These are phyloP conservation scores for Trichogramma dendrolimi DNA, from an alignment of 2,888 invertebrate species.

Conservation along the genomic window DNA sequence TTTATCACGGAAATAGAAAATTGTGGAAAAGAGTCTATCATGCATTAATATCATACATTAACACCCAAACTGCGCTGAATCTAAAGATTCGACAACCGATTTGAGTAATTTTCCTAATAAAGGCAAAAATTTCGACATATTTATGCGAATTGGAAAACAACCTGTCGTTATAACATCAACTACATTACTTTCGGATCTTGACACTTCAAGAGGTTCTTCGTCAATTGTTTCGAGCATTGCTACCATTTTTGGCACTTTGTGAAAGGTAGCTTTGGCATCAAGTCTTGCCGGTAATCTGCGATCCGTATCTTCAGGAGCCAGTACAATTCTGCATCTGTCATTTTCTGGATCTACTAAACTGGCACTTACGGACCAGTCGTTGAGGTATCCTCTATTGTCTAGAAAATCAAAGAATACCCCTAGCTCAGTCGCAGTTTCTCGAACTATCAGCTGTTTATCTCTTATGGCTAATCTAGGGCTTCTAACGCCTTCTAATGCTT, in stretches of 20 bases:
- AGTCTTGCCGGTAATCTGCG: constrained; percentile 40
- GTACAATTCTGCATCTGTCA: constrained; percentile 35
- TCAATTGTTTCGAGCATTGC: background rate
- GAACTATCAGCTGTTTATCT: constrained; percentile 47
- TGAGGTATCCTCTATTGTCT: constrained; percentile 37
- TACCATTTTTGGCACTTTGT: constrained; percentile 34
- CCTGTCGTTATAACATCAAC: constrained; percentile 43
- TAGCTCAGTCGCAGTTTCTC: constrained; percentile 49
- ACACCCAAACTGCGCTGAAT: constrained; percentile 44
- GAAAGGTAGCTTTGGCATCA: constrained; percentile 33
- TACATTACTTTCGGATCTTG: constrained; percentile 27
- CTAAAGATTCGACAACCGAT: constrained; percentile 46
- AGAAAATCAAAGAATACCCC: constrained; percentile 49
- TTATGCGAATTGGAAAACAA: constrained; percentile 33
- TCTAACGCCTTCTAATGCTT: constrained; percentile 46
- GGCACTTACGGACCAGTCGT: constrained; percentile 36
- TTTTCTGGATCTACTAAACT: constrained; percentile 39
- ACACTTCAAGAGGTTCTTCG: constrained; percentile 13
- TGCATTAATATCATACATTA: background rate
- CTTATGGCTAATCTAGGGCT: constrained; percentile 46
- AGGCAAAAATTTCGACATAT: constrained; percentile 41
- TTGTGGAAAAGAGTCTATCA: background rate
- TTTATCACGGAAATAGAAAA: background rate
- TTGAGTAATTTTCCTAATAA: constrained; percentile 47
- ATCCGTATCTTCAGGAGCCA: constrained; percentile 32